Conservation (phyloP, 2,888 invertebrate genomes). For the Neoascia interrupta region DNA sequence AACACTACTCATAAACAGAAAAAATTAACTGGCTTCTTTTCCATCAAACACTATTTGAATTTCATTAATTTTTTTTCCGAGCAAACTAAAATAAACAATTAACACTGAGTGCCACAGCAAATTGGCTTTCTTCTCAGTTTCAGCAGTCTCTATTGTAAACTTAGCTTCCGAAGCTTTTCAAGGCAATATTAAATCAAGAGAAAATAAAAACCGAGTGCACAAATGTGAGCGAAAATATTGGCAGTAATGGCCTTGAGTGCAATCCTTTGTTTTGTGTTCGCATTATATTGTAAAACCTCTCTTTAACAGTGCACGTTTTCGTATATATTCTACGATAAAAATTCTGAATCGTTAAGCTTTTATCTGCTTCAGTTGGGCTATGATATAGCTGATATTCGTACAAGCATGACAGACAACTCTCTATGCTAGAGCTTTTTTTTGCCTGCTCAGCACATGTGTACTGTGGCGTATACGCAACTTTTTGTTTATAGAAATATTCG, state of each 20-base stretch:
- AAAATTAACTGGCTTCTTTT: too few relatives aligned
- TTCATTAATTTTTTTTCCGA: background rate
- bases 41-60: background rate
- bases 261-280: slow-evolving; percentile 32
- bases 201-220: background rate
- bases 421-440: too few relatives aligned
- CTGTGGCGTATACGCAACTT: too few relatives aligned
- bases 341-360: too few relatives aligned
- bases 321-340: too few relatives aligned
- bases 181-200: background rate
- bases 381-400: too few relatives aligned
- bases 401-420: too few relatives aligned
- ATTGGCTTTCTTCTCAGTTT: slow-evolving; percentile 3
- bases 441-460: too few relatives aligned
- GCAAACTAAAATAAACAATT: slow-evolving; percentile 3
- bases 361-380: too few relatives aligned
- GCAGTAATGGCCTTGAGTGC: slow-evolving; percentile 42
- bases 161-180: slow-evolving; percentile 10
- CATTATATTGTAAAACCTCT: background rate
- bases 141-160: slow-evolving; percentile 2
- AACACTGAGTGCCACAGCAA: background rate
- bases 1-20: too few relatives aligned
- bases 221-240: slow-evolving; percentile 5
- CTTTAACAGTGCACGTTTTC: too few relatives aligned
- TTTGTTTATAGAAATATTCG: too few relatives aligned